A percentile compares a stretch with the other conserved stretches of the same genome.
These are phyloP conservation scores for Lordiphosa fenestrarum DNA, from an alignment of 2,888 invertebrate species.

Conservation along the genomic window DNA sequence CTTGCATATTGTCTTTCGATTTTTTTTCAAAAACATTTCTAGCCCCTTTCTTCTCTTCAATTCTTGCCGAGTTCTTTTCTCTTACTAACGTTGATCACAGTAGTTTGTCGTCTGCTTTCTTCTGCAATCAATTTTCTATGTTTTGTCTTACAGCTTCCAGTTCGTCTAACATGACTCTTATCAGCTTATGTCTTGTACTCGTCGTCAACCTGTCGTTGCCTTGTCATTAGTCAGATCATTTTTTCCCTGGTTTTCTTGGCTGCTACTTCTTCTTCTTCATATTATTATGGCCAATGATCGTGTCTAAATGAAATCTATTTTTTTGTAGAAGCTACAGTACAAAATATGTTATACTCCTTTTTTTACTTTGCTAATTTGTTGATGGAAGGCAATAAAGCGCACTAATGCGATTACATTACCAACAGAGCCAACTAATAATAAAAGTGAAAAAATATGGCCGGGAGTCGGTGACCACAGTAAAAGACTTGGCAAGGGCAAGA, in stretches of 20 bases:
- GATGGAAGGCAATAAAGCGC: slow-evolving; percentile 44
- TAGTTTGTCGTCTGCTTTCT: neutral
- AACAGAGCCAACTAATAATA: slow-evolving; percentile 48
- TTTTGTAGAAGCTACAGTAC: slow-evolving; percentile 23
- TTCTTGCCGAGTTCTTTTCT: too few species aligned
- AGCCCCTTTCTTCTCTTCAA: too few species aligned
- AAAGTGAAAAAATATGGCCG: slow-evolving; percentile 56
- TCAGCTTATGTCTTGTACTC: slow-evolving; percentile 61
- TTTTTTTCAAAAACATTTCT: too few species aligned
- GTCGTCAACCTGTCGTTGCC: slow-evolving; percentile 43
- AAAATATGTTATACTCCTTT: slow-evolving; percentile 19
- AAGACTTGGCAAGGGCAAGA: slow-evolving; percentile 30
- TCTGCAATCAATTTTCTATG: slow-evolving; percentile 4
- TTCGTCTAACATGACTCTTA: slow-evolving; percentile 45
- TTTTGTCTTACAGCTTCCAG: slow-evolving; percentile 14
- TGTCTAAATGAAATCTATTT: slow-evolving; percentile 73
- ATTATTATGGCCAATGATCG: slow-evolving; percentile 67
- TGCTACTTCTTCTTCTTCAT: slow-evolving; percentile 13
- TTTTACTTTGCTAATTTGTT: slow-evolving; percentile 33
- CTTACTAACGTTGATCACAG: too few species aligned
- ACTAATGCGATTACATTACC: slow-evolving; percentile 74
- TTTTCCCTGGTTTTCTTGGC: slow-evolving; percentile 16
- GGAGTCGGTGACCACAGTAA: slow-evolving; percentile 23
- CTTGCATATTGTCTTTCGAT: too few species aligned
- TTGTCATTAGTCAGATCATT: slow-evolving; percentile 64